Evolutionary conservation across 2,888 invertebrate genomes (phyloP).

Genomic region (Acanthosepion pharaonis): DNA sequence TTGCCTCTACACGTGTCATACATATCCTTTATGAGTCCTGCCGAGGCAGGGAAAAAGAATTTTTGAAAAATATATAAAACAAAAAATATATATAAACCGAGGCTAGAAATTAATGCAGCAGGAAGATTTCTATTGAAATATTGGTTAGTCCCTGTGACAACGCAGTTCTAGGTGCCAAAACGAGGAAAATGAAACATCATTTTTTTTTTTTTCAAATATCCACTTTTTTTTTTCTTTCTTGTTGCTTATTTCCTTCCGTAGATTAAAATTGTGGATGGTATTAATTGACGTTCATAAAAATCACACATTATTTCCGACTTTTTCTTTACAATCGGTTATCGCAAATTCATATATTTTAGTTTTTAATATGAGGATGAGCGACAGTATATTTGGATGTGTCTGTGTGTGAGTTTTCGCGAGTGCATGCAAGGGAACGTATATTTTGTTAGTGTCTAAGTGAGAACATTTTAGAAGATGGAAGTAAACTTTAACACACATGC

Average conservation of each 20-base stretch:
- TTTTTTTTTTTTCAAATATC: neutral
- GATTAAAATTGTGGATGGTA: neutral
- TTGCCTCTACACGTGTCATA: neutral
- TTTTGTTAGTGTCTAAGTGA: too few species aligned
- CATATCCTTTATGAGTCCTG: neutral
- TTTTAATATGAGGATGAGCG: neutral
- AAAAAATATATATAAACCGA: neutral
- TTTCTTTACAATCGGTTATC: neutral
- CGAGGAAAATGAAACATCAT: neutral
- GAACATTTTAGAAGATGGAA: too few species aligned
- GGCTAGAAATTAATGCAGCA: neutral
- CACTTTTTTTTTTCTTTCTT: neutral
- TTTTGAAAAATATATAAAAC: neutral
- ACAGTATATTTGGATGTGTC: neutral
- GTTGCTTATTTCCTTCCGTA: neutral
- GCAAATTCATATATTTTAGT: neutral
- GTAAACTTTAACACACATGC: too few species aligned
- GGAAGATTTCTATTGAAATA: neutral
- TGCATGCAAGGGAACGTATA: neutral
- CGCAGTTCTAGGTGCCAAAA: neutral
- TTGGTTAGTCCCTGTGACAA: neutral
- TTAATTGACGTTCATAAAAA: slow-evolving; percentile 13
- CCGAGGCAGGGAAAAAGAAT: neutral
- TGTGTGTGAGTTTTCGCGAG: neutral
- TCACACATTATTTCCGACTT: neutral